These are phyloP conservation scores for Clarias pachynema DNA, from an alignment of 2,797 vertebrate species.

Conservation along the genomic window DNA sequence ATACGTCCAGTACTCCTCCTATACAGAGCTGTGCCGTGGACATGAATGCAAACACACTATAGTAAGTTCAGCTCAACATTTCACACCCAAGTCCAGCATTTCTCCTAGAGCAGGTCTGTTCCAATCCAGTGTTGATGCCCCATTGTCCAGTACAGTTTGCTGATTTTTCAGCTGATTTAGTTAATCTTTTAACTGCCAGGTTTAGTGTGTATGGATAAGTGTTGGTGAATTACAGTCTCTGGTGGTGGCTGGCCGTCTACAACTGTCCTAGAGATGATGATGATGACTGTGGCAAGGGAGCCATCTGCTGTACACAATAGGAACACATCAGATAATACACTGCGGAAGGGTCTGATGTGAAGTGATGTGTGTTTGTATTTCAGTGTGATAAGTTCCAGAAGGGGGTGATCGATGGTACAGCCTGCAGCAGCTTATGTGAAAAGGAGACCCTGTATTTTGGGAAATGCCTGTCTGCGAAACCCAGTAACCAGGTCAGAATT, in stretches of 20 bases:
- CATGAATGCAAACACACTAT: conserved; percentile 93
- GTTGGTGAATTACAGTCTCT: too few relatives aligned
- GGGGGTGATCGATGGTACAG: conserved; percentile 92
- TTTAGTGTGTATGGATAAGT: too few relatives aligned
- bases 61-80: conserved; percentile 70
- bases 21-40: conserved; percentile 95
- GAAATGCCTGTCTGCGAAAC: conserved; percentile 91
- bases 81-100: background rate
- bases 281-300: conserved; percentile 33
- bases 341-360: conserved; percentile 15
- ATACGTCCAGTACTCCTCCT: conserved; percentile 94
- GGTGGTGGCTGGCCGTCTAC: too few relatives aligned
- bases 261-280: too few relatives aligned
- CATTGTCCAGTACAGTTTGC: too few relatives aligned
- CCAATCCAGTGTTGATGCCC: too few relatives aligned
- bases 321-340: conserved; percentile 6
- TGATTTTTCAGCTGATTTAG: too few relatives aligned
- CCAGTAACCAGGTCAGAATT: conserved; percentile 87
- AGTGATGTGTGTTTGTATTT: conserved; percentile 52
- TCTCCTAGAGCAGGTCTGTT: background rate
- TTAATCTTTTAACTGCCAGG: too few relatives aligned
- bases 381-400: conserved; percentile 96
- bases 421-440: conserved; percentile 93
- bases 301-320: conserved; percentile 42
- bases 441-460: conserved; percentile 92